A percentile compares a stretch with the other conserved stretches of the same genome.
These are phyloP conservation scores for Aphodius granarius DNA, from an alignment of 2,888 invertebrate genomes.

Conservation along the genomic window DNA sequence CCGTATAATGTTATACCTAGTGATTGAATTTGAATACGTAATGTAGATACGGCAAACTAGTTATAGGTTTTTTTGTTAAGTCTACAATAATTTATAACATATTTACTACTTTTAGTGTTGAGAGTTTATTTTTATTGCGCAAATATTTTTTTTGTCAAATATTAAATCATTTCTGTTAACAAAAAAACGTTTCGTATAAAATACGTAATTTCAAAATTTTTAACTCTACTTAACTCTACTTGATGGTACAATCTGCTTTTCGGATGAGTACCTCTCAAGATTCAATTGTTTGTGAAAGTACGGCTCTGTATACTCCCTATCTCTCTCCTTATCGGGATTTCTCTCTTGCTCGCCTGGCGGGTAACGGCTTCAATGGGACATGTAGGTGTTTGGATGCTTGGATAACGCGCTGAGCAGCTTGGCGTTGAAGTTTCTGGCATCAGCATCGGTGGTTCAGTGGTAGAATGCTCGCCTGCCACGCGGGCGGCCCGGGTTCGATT, in stretches of 20 bases:
- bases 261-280: not conserved
- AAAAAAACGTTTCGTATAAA: too few species aligned
- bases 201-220: too few species aligned
- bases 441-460: constrained; percentile 59
- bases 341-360: too few species aligned
- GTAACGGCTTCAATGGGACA: not conserved
- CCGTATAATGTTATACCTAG: too few species aligned
- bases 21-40: too few species aligned
- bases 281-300: not conserved
- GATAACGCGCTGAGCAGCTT: not conserved
- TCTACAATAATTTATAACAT: too few species aligned
- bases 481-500: constrained; percentile 60
- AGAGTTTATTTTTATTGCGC: too few species aligned
- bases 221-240: not conserved
- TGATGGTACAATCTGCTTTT: not conserved
- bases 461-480: constrained; percentile 60
- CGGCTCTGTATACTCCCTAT: not conserved
- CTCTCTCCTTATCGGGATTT: not conserved
- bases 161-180: too few species aligned
- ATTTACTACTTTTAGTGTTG: too few species aligned
- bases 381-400: not conserved
- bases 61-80: too few species aligned
- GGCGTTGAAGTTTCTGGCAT: not conserved
- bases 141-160: too few species aligned
- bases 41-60: too few species aligned